Evolutionary conservation across 1,140 invertebrate species (phyloP).

Genomic region (Saccostrea cuccullata): DNA sequence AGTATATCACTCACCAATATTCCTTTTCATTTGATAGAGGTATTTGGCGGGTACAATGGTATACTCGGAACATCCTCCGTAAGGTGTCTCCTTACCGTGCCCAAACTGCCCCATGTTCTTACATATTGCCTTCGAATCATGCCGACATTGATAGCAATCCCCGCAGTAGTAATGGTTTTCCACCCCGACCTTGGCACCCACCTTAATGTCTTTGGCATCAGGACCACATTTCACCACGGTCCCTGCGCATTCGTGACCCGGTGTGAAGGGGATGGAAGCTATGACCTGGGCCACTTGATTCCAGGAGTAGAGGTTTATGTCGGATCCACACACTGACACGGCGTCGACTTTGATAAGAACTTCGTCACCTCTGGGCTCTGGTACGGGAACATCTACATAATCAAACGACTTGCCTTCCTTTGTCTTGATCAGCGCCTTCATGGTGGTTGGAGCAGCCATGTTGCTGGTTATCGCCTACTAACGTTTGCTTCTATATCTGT

Average conservation of each 20-base stretch:
- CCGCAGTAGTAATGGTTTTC: constrained; percentile 76
- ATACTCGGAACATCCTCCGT: constrained; percentile 74
- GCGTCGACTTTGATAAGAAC: constrained; percentile 71
- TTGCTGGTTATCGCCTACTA: constrained; percentile 45
- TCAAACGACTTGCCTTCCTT: constrained; percentile 68
- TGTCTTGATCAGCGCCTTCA: constrained; percentile 73
- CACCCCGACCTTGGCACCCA: constrained; percentile 70
- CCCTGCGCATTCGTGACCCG: constrained; percentile 74
- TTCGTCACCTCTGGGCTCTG: constrained; percentile 71
- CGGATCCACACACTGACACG: constrained; percentile 74
- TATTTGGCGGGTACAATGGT: constrained; percentile 73
- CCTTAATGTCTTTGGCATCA: constrained; percentile 57
- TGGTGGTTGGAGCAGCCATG: constrained; percentile 64
- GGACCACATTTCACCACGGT: constrained; percentile 75
- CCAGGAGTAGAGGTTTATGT: constrained; percentile 74
- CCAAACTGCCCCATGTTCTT: constrained; percentile 75
- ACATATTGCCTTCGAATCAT: constrained; percentile 71
- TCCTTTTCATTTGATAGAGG: constrained; percentile 65
- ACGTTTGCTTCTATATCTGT: background rate
- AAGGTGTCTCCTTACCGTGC: constrained; percentile 71
- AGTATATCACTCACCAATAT: constrained; percentile 63
- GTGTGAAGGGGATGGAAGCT: constrained; percentile 73
- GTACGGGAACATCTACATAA: constrained; percentile 66
- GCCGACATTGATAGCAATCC: constrained; percentile 70
- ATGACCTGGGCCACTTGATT: constrained; percentile 71